Conservation (phyloP, 2,797 vertebrate species). For the Helostoma temminkii region DNA sequence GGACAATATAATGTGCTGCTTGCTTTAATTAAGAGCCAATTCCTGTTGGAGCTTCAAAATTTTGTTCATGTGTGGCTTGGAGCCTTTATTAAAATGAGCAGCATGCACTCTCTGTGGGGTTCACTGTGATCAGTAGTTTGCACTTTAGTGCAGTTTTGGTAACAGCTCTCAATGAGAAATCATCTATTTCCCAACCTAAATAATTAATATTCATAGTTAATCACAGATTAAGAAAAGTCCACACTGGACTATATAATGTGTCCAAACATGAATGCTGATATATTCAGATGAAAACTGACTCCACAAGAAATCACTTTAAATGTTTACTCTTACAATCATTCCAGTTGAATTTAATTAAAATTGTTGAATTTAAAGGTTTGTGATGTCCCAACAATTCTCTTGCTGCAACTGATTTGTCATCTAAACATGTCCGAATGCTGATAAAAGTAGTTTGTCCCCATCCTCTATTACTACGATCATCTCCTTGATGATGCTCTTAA, state of each 20-base stretch:
- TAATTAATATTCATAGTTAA: slow-evolving; percentile 38
- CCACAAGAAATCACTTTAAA: neutral
- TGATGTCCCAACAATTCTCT: neutral
- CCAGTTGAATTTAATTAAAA: neutral
- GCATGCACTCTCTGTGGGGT: slow-evolving; percentile 35
- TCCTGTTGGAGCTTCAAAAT: slow-evolving; percentile 47
- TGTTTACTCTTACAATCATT: neutral
- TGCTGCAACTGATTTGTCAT: neutral
- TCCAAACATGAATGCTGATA: slow-evolving; percentile 21
- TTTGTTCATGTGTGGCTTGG: slow-evolving; percentile 46
- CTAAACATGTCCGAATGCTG: too few species aligned
- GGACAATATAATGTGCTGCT: slow-evolving; percentile 33
- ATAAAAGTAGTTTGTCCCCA: too few species aligned
- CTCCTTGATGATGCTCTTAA: too few species aligned
- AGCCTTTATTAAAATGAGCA: slow-evolving; percentile 66
- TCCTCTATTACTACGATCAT: too few species aligned
- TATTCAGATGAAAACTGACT: slow-evolving; percentile 14
- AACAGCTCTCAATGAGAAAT: slow-evolving; percentile 32
- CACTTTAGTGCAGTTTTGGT: slow-evolving; percentile 22
- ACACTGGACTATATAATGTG: slow-evolving; percentile 4
- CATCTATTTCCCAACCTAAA: slow-evolving; percentile 18
- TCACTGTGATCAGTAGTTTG: slow-evolving; percentile 28
- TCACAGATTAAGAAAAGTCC: slow-evolving; percentile 18
- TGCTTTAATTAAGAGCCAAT: slow-evolving; percentile 74
- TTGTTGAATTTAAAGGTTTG: slow-evolving; percentile 3